Conservation (phyloP, 2,888 invertebrate species). For the Operophtera brumata region DNA sequence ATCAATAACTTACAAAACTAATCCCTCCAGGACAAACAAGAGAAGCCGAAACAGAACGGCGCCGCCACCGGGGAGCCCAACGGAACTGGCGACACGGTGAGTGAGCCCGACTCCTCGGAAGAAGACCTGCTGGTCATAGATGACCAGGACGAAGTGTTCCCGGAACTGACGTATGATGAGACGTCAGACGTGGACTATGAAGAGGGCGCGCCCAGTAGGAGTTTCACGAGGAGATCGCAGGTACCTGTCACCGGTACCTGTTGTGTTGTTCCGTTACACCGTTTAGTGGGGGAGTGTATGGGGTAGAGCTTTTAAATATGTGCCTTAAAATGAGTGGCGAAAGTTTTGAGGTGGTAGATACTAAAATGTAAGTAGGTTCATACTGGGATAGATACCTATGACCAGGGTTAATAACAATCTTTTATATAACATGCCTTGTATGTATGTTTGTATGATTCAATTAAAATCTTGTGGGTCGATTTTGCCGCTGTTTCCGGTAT, state of each 20-base stretch:
- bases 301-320: not conserved
- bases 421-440: too few species aligned
- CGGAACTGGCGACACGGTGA: conserved; percentile 53
- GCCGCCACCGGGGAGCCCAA: conserved; percentile 39
- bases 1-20: not conserved
- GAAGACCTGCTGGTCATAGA: conserved; percentile 53
- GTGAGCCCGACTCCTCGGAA: conserved; percentile 48
- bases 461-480: too few species aligned
- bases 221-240: conserved; percentile 71
- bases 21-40: conserved; percentile 52
- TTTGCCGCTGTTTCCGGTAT: too few species aligned
- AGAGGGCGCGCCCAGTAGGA: conserved; percentile 56
- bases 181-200: conserved; percentile 64
- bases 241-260: conserved; percentile 50
- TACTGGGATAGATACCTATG: not conserved
- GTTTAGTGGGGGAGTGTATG: not conserved
- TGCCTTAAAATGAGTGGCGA: not conserved
- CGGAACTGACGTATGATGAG: conserved; percentile 73
- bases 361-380: not conserved
- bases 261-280: conserved; percentile 9
- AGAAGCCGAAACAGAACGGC: conserved; percentile 54
- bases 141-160: conserved; percentile 68
- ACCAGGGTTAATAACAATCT: too few species aligned
- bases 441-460: too few species aligned
- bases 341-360: not conserved